These are phyloP conservation scores for Reticulitermes speratus DNA, from an alignment of 1,140 invertebrate genomes.

Conservation along the genomic window DNA sequence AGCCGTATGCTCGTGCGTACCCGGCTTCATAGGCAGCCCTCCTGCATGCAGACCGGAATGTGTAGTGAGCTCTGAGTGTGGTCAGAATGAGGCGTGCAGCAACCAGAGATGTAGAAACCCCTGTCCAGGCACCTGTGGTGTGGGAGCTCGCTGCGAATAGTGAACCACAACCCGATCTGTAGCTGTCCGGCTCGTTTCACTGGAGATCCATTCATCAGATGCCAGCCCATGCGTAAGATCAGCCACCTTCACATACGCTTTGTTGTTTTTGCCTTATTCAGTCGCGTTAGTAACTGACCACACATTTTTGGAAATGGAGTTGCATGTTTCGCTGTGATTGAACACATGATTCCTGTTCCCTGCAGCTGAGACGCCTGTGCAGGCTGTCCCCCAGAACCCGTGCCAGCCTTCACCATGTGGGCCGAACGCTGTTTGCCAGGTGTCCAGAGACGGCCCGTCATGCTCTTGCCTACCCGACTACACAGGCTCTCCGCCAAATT, in stretches of 20 bases:
- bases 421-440: slow-evolving; percentile 58
- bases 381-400: slow-evolving; percentile 39
- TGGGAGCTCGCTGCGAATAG: slow-evolving; percentile 55
- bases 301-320: no score
- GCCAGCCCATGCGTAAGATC: slow-evolving; percentile 41
- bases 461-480: slow-evolving; percentile 43
- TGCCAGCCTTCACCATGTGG: slow-evolving; percentile 58
- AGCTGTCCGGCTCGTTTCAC: slow-evolving; percentile 53
- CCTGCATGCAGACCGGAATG: slow-evolving; percentile 53
- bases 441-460: slow-evolving; percentile 43
- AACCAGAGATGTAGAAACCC: slow-evolving; percentile 53
- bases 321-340: no score
- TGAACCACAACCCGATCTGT: slow-evolving; percentile 55
- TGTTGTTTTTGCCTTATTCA: not conserved
- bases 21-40: slow-evolving; percentile 49
- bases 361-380: slow-evolving; percentile 16
- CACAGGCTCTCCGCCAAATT: slow-evolving; percentile 42
- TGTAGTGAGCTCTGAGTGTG: slow-evolving; percentile 50
- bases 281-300: not conserved
- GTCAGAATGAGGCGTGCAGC: slow-evolving; percentile 52
- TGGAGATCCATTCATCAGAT: slow-evolving; percentile 51
- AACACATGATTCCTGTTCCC: not conserved
- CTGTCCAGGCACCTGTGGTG: slow-evolving; percentile 54
- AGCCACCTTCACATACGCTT: slow-evolving; percentile 34
- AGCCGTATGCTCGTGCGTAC: slow-evolving; percentile 52